Conservation (phyloP, 1,140 invertebrate genomes). For the Tetramorium simillimum region DNA sequence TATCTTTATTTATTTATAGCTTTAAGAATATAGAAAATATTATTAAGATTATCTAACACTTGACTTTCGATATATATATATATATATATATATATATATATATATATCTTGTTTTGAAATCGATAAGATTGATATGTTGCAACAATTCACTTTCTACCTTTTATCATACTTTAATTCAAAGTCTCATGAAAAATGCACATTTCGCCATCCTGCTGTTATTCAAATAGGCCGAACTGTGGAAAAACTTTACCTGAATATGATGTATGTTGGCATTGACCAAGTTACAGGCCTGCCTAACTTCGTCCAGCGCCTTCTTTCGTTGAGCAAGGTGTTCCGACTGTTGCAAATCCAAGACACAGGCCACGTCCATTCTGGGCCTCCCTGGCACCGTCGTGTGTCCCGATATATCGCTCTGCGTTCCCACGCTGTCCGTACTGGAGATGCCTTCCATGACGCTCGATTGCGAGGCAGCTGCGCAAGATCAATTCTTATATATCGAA, state of each 20-base stretch:
- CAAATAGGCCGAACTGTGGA: not conserved
- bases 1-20: not conserved
- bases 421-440: slow-evolving; percentile 89
- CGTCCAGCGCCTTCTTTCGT: slow-evolving; percentile 93
- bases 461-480: slow-evolving; percentile 65
- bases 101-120: not conserved
- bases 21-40: not conserved
- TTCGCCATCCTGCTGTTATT: slow-evolving; percentile 1
- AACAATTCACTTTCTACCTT: not conserved
- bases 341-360: slow-evolving; percentile 94
- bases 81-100: too few relatives aligned
- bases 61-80: not conserved
- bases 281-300: slow-evolving; percentile 92
- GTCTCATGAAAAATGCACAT: not conserved
- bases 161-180: not conserved
- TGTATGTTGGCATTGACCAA: slow-evolving; percentile 92
- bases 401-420: slow-evolving; percentile 90
- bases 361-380: slow-evolving; percentile 94
- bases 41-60: slow-evolving; percentile 32
- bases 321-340: slow-evolving; percentile 90
- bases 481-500: not conserved
- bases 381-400: slow-evolving; percentile 87
- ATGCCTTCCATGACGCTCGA: slow-evolving; percentile 74
- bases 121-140: not conserved
- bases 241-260: slow-evolving; percentile 90